Evolutionary conservation across 2,888 invertebrate species (phyloP).

Genomic region (Rutpela maculata): DNA sequence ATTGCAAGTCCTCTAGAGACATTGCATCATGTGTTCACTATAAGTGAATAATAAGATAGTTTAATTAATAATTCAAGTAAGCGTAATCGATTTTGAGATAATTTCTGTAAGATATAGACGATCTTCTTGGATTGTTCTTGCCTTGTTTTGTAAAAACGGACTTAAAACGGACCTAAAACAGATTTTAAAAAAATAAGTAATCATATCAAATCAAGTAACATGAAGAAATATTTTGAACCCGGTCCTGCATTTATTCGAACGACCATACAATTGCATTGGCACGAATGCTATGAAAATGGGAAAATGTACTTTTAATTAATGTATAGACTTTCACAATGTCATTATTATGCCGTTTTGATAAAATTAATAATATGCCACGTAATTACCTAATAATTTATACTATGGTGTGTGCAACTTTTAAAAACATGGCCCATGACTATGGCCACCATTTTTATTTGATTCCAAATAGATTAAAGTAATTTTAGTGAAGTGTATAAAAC

Average conservation of each 20-base stretch:
- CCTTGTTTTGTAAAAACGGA: no score
- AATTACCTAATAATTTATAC: conserved; percentile 54
- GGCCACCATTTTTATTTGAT: not conserved
- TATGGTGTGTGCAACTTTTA: conserved; percentile 42
- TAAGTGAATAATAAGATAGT: no score
- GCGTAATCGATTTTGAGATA: no score
- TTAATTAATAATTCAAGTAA: no score
- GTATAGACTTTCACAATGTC: conserved; percentile 55
- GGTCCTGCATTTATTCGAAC: conserved; percentile 37
- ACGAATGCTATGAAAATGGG: conserved; percentile 48
- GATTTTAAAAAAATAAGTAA: not conserved
- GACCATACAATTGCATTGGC: conserved; percentile 39
- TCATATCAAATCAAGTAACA: no score
- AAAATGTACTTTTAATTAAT: conserved; percentile 64
- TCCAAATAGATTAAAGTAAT: conserved; percentile 15
- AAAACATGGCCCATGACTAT: not conserved
- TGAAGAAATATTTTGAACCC: not conserved
- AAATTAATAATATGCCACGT: conserved; percentile 53
- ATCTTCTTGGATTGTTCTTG: no score
- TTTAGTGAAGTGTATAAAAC: not conserved
- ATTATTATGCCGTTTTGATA: conserved; percentile 53
- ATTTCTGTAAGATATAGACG: no score
- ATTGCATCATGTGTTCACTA: no score
- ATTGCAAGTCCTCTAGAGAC: no score
- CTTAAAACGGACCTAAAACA: no score